phyloP scores from a whole-genome alignment of 2,888 invertebrate species.

The Lacanobia oleracea region DNA sequence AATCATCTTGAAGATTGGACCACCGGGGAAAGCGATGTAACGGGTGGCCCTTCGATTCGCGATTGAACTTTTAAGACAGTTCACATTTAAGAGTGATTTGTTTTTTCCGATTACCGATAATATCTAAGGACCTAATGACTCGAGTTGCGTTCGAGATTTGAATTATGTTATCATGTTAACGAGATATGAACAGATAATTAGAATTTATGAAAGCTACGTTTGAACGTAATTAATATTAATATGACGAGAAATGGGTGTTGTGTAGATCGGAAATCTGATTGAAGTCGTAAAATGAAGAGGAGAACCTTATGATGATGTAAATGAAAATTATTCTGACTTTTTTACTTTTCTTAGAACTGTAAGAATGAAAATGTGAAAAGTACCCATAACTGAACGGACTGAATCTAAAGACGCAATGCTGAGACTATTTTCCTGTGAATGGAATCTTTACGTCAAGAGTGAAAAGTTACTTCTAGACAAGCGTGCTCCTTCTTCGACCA shows the following conservation, averaged over 20 bases:
- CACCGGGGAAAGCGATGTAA: slow-evolving; percentile 84
- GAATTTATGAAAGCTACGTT: slow-evolving; percentile 52
- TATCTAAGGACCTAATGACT: slow-evolving; percentile 65
- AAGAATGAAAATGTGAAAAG: background rate
- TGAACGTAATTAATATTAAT: slow-evolving; percentile 55
- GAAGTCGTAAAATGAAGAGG: slow-evolving; percentile 6
- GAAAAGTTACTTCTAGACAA: too few species aligned
- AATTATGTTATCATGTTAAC: slow-evolving; percentile 56
- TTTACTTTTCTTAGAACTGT: background rate
- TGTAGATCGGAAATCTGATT: slow-evolving; percentile 49
- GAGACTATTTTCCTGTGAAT: too few species aligned
- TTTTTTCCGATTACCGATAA: slow-evolving; percentile 69
- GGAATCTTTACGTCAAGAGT: too few species aligned
- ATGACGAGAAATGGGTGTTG: slow-evolving; percentile 38
- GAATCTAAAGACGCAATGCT: too few species aligned
- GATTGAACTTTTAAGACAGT: slow-evolving; percentile 83
- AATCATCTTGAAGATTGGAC: slow-evolving; percentile 90
- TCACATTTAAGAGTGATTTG: slow-evolving; percentile 75
- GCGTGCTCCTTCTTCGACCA: too few species aligned
- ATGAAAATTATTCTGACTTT: background rate
- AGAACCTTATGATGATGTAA: slow-evolving; percentile 2
- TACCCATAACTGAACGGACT: background rate
- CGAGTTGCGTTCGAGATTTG: slow-evolving; percentile 45
- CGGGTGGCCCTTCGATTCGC: slow-evolving; percentile 83
- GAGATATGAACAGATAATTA: slow-evolving; percentile 54